Conservation (phyloP, 2,113 vertebrate genomes). For the Callopanchax toddi region DNA sequence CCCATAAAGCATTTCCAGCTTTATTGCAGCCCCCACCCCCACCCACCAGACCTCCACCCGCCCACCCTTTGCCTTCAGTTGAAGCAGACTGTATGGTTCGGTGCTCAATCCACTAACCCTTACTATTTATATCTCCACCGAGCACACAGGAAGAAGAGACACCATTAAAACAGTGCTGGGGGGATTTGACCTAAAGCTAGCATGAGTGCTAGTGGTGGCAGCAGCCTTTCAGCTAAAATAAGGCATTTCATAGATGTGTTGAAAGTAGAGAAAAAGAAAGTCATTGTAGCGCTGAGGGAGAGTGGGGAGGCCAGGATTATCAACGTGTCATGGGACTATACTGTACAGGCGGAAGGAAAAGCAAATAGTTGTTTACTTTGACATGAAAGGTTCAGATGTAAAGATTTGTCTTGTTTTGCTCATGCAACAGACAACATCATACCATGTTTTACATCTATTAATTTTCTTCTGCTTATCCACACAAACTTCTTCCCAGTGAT, state of each 20-base stretch:
- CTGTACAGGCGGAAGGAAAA: constrained; percentile 4
- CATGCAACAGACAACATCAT: neutral
- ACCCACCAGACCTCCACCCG: too few relatives aligned
- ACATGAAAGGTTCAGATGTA: constrained; percentile 13
- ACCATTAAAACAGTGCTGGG: constrained; percentile 47
- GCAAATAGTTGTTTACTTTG: constrained; percentile 13
- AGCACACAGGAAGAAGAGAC: constrained; percentile 29
- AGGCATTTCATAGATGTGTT: constrained; percentile 5
- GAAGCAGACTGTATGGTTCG: constrained; percentile 7
- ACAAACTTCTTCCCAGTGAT: neutral
- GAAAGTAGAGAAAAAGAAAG: constrained; percentile 5
- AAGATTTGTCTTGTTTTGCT: constrained; percentile 11
- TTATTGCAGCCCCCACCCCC: too few relatives aligned
- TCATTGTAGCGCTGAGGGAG: constrained; percentile 3
- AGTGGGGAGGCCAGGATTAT: constrained; percentile 1
- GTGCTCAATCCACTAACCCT: constrained; percentile 24
- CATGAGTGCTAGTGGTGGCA: constrained; percentile 14
- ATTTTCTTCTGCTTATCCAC: neutral
- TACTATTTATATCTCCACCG: constrained; percentile 35
- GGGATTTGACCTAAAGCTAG: constrained; percentile 52
- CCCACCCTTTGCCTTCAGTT: constrained; percentile 11
- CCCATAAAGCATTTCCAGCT: constrained; percentile 40
- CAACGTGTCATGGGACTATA: constrained; percentile 21
- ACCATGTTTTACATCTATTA: too few relatives aligned
- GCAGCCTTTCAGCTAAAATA: constrained; percentile 9